Evolutionary conservation across 37 sponge, comb jelly and placozoan species (phyloP).

Genomic region (Hormiphora californensis): DNA sequence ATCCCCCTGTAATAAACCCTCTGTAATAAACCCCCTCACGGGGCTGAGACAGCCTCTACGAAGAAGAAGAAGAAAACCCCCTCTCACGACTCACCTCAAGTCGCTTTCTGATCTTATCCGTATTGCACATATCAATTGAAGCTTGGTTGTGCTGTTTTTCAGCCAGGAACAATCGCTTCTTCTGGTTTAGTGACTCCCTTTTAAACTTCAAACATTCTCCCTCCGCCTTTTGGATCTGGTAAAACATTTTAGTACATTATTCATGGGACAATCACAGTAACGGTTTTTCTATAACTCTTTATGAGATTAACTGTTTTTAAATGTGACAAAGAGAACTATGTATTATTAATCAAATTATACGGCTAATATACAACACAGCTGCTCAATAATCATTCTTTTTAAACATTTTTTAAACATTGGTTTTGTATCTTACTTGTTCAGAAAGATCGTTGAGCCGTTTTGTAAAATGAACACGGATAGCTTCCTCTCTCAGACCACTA

Average conservation of each 20-base stretch:
- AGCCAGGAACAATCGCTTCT: neutral
- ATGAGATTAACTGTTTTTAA: neutral
- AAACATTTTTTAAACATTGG: too few relatives aligned
- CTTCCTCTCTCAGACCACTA: constrained; percentile 32
- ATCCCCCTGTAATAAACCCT: too few relatives aligned
- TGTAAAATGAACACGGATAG: constrained; percentile 13
- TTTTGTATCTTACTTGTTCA: constrained; percentile 1
- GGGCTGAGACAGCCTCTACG: too few relatives aligned
- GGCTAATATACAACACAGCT: neutral
- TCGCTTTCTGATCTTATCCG: neutral
- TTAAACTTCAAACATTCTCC: neutral
- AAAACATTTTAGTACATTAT: neutral
- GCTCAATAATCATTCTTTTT: too few relatives aligned
- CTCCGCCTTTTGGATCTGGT: constrained; percentile 40
- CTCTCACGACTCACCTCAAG: too few relatives aligned
- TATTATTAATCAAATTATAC: neutral
- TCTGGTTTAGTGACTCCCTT: neutral
- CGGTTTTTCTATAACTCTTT: neutral
- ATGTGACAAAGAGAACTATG: too few relatives aligned
- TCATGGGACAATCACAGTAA: neutral
- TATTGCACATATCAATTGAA: constrained; percentile 33
- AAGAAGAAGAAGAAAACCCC: too few relatives aligned
- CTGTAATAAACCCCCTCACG: too few relatives aligned
- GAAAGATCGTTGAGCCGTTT: neutral
- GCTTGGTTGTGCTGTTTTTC: constrained; percentile 32